Base-by-base conservation (phyloP, 1,140 invertebrate genomes). In the Bombus vancouverensis region DNA sequence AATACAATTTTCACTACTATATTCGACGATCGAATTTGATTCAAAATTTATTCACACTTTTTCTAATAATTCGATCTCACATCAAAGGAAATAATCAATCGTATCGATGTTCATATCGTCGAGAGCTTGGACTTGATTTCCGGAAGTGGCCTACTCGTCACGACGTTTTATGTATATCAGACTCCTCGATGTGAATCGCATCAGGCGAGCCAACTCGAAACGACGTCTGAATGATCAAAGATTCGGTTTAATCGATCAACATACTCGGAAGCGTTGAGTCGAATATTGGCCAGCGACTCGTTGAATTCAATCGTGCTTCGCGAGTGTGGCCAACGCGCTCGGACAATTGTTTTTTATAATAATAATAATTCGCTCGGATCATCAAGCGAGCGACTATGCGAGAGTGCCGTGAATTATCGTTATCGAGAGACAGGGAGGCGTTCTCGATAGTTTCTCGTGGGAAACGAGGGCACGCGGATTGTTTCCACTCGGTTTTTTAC, bases 401-500 rank as follows among this genome's bases (percentile, higher is more conserved):
- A 53, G 59, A 74, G 42, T 80, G 77, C 37, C 78, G 78, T 39
- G 59, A 73, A 83, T 78, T 77, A 83, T 83, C 66, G 73, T 81
- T 74, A 32, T 37, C 84, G 44, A 81, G 71, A 75, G 34, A 71
- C 39, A 57, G 39, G 39, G 77, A 81, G 39, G 65, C 83, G 88
- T 75, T 85, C 81, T 89, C 85, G 81, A 88, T 65, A 44, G 75
- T 65, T 89, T 87, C 68, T 87, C 81, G 57, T 88, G 82, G 72
- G 87, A 68, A 59, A 37, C 73, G 53, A 79, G 62, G 75, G 42
- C 80, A 85, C 82, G 86, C 87, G 84, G 87, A 89, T 80, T 74
- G 84, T 90, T 88, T 90, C 86, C 86, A 90, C 79, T 90, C 83
- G 89, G 85, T 83, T 90, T 90, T 90, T 86, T 57, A 81, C 89